A percentile compares a stretch with the other conserved stretches of the same genome.
Evolutionary conservation across 2,888 invertebrate species (phyloP).

Genomic region (Sericinus montela): DNA sequence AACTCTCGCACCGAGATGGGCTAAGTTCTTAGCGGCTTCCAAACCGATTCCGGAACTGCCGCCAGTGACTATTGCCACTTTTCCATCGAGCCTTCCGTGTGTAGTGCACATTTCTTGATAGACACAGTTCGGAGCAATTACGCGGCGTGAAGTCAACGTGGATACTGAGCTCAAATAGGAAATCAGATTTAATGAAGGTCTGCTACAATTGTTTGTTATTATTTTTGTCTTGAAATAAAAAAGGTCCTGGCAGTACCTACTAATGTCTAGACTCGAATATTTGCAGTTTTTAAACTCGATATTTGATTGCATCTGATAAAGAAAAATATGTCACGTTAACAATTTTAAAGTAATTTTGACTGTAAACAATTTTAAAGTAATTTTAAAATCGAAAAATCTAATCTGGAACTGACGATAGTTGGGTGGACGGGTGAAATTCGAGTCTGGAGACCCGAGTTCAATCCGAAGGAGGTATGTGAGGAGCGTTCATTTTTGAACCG

Average conservation of each 20-base stretch:
- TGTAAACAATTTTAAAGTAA: too few relatives aligned
- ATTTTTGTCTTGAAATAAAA: constrained; percentile 24
- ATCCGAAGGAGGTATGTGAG: too few relatives aligned
- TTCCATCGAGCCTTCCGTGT: constrained; percentile 44
- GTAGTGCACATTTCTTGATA: constrained; percentile 41
- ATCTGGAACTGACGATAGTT: too few relatives aligned
- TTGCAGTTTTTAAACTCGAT: constrained; percentile 16
- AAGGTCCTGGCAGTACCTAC: constrained; percentile 18
- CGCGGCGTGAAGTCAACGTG: not conserved
- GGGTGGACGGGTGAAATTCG: too few relatives aligned
- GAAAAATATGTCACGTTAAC: too few relatives aligned
- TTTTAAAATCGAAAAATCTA: too few relatives aligned
- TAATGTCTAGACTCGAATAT: constrained; percentile 18
- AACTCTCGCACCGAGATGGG: constrained; percentile 65
- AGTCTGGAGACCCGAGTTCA: too few relatives aligned
- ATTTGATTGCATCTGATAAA: too few relatives aligned
- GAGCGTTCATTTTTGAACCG: too few relatives aligned
- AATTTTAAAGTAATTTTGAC: too few relatives aligned
- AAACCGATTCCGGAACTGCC: constrained; percentile 64
- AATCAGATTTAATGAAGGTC: constrained; percentile 19
- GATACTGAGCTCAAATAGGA: constrained; percentile 5
- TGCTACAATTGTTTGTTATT: constrained; percentile 27
- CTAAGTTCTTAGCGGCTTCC: constrained; percentile 67
- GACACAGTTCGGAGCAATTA: not conserved
- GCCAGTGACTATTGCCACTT: constrained; percentile 62